phyloP scores from a whole-genome alignment of 2,888 invertebrate genomes.

The Mactromeris polynyma region DNA sequence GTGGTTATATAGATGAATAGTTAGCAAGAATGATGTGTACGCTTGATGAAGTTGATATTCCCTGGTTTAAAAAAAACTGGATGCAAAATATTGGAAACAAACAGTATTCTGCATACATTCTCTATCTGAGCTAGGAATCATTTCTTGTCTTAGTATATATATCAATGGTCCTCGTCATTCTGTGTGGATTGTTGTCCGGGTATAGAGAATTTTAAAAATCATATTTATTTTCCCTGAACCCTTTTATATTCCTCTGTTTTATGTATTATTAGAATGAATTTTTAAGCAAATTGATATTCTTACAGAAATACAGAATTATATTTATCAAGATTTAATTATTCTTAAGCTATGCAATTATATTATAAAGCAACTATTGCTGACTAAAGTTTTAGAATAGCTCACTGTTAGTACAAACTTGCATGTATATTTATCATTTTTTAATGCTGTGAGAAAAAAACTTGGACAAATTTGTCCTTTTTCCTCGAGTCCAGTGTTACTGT shows the following conservation, averaged over 20 bases:
- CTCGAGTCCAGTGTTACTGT: neutral
- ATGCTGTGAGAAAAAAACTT: neutral
- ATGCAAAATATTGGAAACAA: constrained; percentile 15
- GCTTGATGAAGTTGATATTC: neutral
- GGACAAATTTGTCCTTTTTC: neutral
- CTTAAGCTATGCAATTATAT: constrained; percentile 20
- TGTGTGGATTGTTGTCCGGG: neutral
- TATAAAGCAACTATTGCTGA: neutral
- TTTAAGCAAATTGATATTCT: constrained; percentile 12
- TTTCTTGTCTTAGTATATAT: neutral
- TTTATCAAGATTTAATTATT: constrained; percentile 18
- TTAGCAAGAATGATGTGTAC: neutral
- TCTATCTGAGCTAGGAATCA: neutral
- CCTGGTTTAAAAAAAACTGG: constrained; percentile 10
- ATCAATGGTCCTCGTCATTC: neutral
- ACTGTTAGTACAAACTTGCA: neutral
- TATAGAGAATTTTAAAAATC: neutral
- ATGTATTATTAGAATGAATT: constrained; percentile 11
- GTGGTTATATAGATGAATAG: neutral
- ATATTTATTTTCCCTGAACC: constrained; percentile 8
- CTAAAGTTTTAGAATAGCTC: neutral
- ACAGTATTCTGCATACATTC: constrained; percentile 32
- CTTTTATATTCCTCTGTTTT: constrained; percentile 4
- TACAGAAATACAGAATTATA: constrained; percentile 6
- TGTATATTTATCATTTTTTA: constrained; percentile 11